Conservation (phyloP, 2,888 invertebrate genomes). For the Helicoverpa assulta region DNA sequence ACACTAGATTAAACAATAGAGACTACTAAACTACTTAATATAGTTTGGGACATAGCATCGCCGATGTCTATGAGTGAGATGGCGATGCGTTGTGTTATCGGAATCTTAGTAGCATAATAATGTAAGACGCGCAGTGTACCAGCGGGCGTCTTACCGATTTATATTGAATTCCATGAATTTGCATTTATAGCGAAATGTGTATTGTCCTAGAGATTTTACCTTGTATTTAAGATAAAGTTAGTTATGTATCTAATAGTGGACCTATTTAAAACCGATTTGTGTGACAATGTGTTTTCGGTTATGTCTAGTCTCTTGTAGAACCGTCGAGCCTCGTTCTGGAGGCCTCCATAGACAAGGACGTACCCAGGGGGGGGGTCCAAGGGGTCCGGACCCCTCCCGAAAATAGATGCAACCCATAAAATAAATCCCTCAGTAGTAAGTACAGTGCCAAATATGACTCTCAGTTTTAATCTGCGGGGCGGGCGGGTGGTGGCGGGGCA, state of each 20-base stretch:
- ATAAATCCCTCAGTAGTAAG: too few relatives aligned
- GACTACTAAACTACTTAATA: constrained; percentile 60
- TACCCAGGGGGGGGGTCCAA: too few relatives aligned
- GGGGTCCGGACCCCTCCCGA: too few relatives aligned
- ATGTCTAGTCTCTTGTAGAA: constrained; percentile 80
- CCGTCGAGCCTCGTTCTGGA: constrained; percentile 75
- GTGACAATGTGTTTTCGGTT: constrained; percentile 83
- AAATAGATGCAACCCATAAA: too few relatives aligned
- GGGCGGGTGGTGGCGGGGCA: too few relatives aligned
- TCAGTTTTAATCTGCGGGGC: too few relatives aligned
- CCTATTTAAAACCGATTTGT: constrained; percentile 81
- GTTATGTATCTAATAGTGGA: constrained; percentile 75
- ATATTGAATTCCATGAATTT: constrained; percentile 90
- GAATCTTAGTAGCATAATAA: constrained; percentile 87
- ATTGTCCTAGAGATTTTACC: constrained; percentile 89
- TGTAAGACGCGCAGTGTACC: constrained; percentile 78
- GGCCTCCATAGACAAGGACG: too few relatives aligned
- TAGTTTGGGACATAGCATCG: constrained; percentile 52
- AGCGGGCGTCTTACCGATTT: constrained; percentile 79
- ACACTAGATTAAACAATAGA: constrained; percentile 61
- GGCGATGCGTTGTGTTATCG: constrained; percentile 72
- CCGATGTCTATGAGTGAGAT: constrained; percentile 40
- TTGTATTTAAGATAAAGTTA: constrained; percentile 87
- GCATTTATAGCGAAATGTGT: constrained; percentile 90
- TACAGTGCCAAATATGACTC: too few relatives aligned